Conservation (phyloP, 2,888 invertebrate species). For the Thalpophila matura region DNA sequence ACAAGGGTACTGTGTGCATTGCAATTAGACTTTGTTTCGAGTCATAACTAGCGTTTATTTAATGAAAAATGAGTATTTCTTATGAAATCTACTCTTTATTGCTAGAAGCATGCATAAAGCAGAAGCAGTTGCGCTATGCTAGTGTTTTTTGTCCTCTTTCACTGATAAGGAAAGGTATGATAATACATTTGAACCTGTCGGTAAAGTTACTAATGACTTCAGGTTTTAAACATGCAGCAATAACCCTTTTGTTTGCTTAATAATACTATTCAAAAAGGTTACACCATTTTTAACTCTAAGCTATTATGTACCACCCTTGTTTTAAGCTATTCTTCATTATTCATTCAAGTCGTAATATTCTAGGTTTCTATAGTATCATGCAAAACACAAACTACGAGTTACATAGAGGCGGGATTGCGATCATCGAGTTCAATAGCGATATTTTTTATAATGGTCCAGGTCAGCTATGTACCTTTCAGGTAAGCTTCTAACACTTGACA, state of each 20-base stretch:
- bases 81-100: conserved; percentile 53
- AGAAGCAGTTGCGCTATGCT: conserved; percentile 70
- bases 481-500: conserved; percentile 52
- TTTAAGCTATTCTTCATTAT: conserved; percentile 1
- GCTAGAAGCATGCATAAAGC: conserved; percentile 76
- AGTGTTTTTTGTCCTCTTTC: conserved; percentile 46
- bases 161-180: conserved; percentile 26
- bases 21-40: conserved; percentile 19
- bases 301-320: conserved; percentile 24
- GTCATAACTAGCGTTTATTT: conserved; percentile 23
- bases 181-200: conserved; percentile 17
- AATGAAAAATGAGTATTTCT: conserved; percentile 41
- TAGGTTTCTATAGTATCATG: conserved; percentile 76
- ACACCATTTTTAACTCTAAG: conserved; percentile 23
- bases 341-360: conserved; percentile 37
- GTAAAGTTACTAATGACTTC: conserved; percentile 13
- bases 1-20: conserved; percentile 33
- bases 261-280: conserved; percentile 11
- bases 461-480: conserved; percentile 42
- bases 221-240: conserved; percentile 51
- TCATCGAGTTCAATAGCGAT: conserved; percentile 82
- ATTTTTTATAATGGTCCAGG: conserved; percentile 34
- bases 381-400: conserved; percentile 80
- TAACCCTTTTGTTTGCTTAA: conserved; percentile 14
- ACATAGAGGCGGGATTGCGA: conserved; percentile 88